Base-by-base conservation (phyloP, 1,140 invertebrate genomes). In the Aphelenchoides besseyi region DNA sequence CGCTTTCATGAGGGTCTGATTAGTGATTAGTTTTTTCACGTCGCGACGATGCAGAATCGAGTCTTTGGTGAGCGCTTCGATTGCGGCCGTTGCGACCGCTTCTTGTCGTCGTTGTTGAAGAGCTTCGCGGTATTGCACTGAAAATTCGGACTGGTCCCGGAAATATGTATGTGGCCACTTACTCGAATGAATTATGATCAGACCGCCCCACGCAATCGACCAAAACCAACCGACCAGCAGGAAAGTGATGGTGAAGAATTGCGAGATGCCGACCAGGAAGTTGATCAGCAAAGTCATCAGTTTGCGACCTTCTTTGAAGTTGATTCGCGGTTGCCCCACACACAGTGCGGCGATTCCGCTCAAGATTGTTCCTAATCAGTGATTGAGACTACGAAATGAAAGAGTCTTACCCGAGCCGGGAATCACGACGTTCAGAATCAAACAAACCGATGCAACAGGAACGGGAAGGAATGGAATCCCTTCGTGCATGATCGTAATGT, bases 201-300 rank as follows among this genome's bases (percentile, higher is more conserved):
- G 92, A 69, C 93, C 89, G 23, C 93, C 94, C 94, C 94, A 97
- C 89, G 92, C 94, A 64, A 96, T 90, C 33, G 92, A 94, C 94
- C 94, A 97, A 72, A 94, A 93, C 94, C 94, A 97, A 2, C 94
- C 94, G 32, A 97, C 93, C 3, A 95, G 88, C 72, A 93, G 91
- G 85, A 96, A 95, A 28, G 95, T 88, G n/a, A 95, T 91, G 2
- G 92, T 94, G 86, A 94, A 94, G 61, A 92, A 87, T 85, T 96
- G 94, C 35, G 90, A 89, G 26, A 90, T 86, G 0, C 92, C 92
- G 37, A 95, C 91, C 73, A 93, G 86, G 16, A 92, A 84, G 86
- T 95, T 92, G 32, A 95, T 90, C 69, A 92, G 88, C 72, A 92
- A 90, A 2, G 91, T 86, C 78, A 90, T 90, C 53, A 92, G 87